phyloP scores from a whole-genome alignment of 2,888 invertebrate genomes.

The Limnephilus lunatus region DNA sequence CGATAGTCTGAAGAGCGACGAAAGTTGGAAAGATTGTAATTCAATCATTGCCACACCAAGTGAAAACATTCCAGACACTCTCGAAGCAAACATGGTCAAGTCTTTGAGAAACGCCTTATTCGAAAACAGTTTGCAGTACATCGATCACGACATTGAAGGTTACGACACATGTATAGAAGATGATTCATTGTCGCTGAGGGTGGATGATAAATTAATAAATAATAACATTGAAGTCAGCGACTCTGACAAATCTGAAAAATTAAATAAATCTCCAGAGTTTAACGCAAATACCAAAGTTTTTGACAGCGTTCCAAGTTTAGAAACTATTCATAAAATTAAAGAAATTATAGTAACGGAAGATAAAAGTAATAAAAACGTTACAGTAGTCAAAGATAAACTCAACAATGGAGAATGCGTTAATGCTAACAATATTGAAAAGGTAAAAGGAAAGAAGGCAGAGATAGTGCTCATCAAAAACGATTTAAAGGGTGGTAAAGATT shows the following conservation, averaged over 20 bases:
- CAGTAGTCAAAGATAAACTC: not conserved
- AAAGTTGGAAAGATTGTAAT: slow-evolving; percentile 75
- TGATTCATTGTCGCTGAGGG: slow-evolving; percentile 71
- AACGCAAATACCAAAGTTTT: slow-evolving; percentile 7
- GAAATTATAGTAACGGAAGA: not conserved
- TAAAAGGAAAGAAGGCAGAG: not conserved
- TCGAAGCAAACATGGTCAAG: slow-evolving; percentile 70
- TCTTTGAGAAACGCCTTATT: slow-evolving; percentile 71
- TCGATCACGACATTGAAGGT: slow-evolving; percentile 77
- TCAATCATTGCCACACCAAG: slow-evolving; percentile 68
- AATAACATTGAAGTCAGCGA: slow-evolving; percentile 58
- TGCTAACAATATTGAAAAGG: slow-evolving; percentile 5
- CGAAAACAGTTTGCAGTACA: slow-evolving; percentile 73
- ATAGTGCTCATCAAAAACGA: slow-evolving; percentile 21
- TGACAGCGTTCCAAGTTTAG: not conserved
- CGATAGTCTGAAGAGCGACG: slow-evolving; percentile 73
- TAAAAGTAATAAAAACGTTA: slow-evolving; percentile 40
- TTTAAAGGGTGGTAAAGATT: slow-evolving; percentile 40
- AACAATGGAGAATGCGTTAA: slow-evolving; percentile 29
- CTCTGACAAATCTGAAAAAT: slow-evolving; percentile 43
- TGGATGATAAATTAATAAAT: slow-evolving; percentile 59
- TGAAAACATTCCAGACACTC: slow-evolving; percentile 70
- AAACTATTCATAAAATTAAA: slow-evolving; percentile 9
- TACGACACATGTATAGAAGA: slow-evolving; percentile 82
- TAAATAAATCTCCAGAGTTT: slow-evolving; percentile 26